Evolutionary conservation across 2,888 invertebrate species (phyloP).

Genomic region (Rotaria magnacalcarata): DNA sequence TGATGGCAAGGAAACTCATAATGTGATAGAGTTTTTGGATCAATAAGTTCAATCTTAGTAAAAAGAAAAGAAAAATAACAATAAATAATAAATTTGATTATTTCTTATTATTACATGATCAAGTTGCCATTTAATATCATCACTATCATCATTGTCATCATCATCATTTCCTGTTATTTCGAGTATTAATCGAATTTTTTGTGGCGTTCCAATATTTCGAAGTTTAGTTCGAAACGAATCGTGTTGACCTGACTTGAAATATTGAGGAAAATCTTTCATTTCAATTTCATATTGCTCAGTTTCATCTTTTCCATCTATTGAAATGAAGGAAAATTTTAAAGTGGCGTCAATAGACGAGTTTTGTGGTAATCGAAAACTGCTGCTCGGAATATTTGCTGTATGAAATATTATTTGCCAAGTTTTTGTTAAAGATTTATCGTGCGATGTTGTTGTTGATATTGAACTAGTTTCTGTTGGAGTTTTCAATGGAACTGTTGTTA

Average conservation of each 20-base stretch:
- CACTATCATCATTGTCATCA: background rate
- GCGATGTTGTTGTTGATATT: background rate
- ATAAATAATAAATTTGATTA: background rate
- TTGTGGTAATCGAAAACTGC: background rate
- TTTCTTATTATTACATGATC: background rate
- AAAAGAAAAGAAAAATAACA: background rate
- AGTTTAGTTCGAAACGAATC: background rate
- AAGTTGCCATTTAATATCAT: constrained; percentile 14
- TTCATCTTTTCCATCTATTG: background rate
- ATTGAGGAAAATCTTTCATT: background rate
- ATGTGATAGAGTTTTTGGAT: background rate
- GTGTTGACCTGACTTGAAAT: background rate
- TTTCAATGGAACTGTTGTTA: background rate
- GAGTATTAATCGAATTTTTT: constrained; percentile 6
- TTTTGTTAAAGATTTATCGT: background rate
- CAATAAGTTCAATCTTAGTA: background rate
- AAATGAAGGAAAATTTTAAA: background rate
- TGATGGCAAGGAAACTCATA: background rate
- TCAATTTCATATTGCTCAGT: background rate
- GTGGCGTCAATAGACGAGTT: background rate
- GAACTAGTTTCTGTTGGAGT: background rate
- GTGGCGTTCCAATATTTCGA: background rate
- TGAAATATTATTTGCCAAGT: constrained; percentile 21
- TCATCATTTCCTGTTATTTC: background rate
- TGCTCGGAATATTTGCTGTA: background rate